Evolutionary conservation across 1,140 invertebrate species (phyloP).

Genomic region (Drosophila arizonae): DNA sequence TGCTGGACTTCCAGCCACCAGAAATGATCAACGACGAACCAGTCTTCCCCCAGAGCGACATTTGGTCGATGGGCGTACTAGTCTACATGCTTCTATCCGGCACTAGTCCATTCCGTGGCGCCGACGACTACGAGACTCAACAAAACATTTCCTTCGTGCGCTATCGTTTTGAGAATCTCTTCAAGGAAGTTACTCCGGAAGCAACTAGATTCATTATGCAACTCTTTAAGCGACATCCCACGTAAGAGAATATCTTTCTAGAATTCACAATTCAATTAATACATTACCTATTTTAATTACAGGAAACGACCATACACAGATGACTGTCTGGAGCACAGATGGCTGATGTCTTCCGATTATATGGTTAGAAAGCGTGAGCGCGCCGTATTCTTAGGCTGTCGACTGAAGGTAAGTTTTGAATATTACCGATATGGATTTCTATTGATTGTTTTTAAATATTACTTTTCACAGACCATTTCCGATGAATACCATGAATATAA

Average conservation of each 20-base stretch:
- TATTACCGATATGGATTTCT: background rate
- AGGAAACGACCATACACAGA: constrained; percentile 96
- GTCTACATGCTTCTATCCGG: constrained; percentile 97
- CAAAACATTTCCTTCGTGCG: constrained; percentile 96
- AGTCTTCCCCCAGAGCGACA: constrained; percentile 94
- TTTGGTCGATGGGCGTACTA: constrained; percentile 97
- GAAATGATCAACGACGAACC: constrained; percentile 95
- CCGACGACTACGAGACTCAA: constrained; percentile 91
- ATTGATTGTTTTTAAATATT: background rate
- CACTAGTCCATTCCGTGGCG: constrained; percentile 94
- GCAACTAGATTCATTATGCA: constrained; percentile 97
- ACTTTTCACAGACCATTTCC: constrained; percentile 86
- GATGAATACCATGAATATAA: constrained; percentile 89
- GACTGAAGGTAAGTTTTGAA: constrained; percentile 86
- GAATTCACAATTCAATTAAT: too few species aligned
- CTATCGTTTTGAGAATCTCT: constrained; percentile 97
- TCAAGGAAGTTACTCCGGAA: constrained; percentile 97
- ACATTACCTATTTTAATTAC: constrained; percentile 44
- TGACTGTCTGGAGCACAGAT: constrained; percentile 97
- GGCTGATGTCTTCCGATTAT: constrained; percentile 94
- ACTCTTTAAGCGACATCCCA: constrained; percentile 95
- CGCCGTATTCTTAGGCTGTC: constrained; percentile 91
- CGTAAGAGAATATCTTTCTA: constrained; percentile 85
- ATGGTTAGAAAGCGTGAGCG: constrained; percentile 96
- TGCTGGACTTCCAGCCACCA: constrained; percentile 88